Conservation (phyloP, 2,888 invertebrate species). For the Crocallis elinguaria region DNA sequence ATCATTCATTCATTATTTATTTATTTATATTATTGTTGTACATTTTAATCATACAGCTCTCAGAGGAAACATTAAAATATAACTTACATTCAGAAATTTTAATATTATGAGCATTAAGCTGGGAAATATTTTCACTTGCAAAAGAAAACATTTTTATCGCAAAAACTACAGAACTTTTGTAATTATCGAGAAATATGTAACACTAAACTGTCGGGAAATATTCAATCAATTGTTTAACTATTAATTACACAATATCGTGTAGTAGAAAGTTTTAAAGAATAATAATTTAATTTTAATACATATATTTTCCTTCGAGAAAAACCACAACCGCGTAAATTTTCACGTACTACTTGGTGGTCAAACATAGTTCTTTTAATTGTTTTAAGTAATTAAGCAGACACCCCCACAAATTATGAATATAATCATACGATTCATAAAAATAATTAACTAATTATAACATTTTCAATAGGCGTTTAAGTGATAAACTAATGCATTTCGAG, state of each 20-base stretch:
- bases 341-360: constrained; percentile 50
- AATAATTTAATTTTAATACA: too few species aligned
- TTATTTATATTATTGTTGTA: too few species aligned
- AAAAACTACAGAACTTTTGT: not conserved
- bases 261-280: not conserved
- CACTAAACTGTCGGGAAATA: not conserved
- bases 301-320: constrained; percentile 42
- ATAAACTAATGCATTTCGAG: constrained; percentile 50
- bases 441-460: constrained; percentile 58
- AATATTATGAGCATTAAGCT: constrained; percentile 65
- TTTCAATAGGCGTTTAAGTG: constrained; percentile 44
- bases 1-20: too few species aligned
- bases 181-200: not conserved
- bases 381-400: constrained; percentile 32
- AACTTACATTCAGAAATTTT: constrained; percentile 65
- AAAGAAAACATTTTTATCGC: constrained; percentile 63
- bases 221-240: not conserved
- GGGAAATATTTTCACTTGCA: constrained; percentile 59
- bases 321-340: constrained; percentile 59
- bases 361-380: constrained; percentile 52
- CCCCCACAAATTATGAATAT: constrained; percentile 21
- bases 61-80: too few species aligned
- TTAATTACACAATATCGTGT: constrained; percentile 1
- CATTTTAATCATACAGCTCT: too few species aligned
- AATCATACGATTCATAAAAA: constrained; percentile 47